phyloP scores from a whole-genome alignment of 2,113 vertebrate species.

The Spermophilus dauricus region DNA sequence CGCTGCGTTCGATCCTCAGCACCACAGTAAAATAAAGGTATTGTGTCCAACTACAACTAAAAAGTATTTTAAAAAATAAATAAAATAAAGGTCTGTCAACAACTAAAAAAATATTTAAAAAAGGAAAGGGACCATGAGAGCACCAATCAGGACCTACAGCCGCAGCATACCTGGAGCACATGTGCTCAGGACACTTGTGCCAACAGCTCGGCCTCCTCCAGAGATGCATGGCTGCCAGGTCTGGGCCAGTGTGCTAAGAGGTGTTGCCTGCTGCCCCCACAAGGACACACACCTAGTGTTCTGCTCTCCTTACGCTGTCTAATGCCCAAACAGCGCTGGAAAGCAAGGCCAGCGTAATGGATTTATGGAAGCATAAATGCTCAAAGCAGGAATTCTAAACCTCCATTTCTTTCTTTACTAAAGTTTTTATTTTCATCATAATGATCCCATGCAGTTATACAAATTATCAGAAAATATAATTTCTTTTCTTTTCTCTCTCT shows the following conservation, averaged over 20 bases:
- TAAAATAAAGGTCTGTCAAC: too few species aligned
- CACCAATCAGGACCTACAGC: neutral
- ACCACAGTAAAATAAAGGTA: too few species aligned
- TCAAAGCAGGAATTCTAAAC: neutral
- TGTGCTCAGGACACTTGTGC: too few species aligned
- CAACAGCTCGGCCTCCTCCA: too few species aligned
- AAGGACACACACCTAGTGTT: too few species aligned
- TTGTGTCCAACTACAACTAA: too few species aligned
- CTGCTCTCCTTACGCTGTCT: neutral
- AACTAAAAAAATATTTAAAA: too few species aligned
- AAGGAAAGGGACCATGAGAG: neutral
- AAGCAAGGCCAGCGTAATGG: accelerated
- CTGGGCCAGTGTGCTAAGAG: too few species aligned
- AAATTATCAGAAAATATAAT: neutral
- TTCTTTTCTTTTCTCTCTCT: neutral
- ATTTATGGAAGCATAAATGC: neutral
- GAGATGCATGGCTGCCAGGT: too few species aligned
- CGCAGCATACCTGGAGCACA: neutral
- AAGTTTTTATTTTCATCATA: neutral
- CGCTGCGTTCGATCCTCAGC: too few species aligned
- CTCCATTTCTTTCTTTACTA: neutral
- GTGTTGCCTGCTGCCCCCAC: too few species aligned
- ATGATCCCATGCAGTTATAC: neutral
- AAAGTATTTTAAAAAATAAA: too few species aligned
- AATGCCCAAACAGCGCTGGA: neutral